Base-by-base conservation (phyloP, 2,888 invertebrate species). In the Agonopterix arenella region DNA sequence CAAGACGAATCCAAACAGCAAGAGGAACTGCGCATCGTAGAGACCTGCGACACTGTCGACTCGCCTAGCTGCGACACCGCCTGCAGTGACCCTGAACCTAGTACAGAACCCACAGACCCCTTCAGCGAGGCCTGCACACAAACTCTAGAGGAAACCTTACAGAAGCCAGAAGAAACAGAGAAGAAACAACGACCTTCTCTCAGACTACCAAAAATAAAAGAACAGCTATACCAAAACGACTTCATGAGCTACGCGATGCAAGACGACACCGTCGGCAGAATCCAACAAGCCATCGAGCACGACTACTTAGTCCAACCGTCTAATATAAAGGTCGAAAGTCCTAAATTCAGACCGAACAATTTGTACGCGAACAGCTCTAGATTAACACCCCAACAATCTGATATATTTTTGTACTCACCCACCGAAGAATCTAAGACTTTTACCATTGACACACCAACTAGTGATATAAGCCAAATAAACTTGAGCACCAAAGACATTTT, bases 231-330 rank as follows among this genome's bases (percentile, higher is more conserved):
- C 61, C 89, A 89, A 76, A 90, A 90, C 60, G 89, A 89, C 55
- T 78, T 89, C 52, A 70, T 76, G 3, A 54, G 77, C 46, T 73
- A 70, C 52, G 70, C 76, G 4, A 54, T 78, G 45, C 74, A 70
- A 49, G 80, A 79, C 49, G 71, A 81, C 50, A 74, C 77, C 0
- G 73, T 65, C 2, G 79, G 78, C 45, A 76, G 83, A 53, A 82
- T 90, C 41, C 90, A 90, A 59, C 89, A 86, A 73, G 90, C 90
- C 0, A 77, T 90, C 40, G 90, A 90, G 65, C 86, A 90, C 54
- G 92, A 92, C 60, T 92, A 92, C 56, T 79, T 92, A 44, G 76
- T 92, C 48, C 92, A 92, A 61, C 92, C 92, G 1, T 91, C 92
- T 1, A 92, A 92, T 60, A 91, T 91, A 47, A 92, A 92, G 65